Base-by-base conservation (phyloP, 1,140 invertebrate species). In the Zaprionus camerounensis region DNA sequence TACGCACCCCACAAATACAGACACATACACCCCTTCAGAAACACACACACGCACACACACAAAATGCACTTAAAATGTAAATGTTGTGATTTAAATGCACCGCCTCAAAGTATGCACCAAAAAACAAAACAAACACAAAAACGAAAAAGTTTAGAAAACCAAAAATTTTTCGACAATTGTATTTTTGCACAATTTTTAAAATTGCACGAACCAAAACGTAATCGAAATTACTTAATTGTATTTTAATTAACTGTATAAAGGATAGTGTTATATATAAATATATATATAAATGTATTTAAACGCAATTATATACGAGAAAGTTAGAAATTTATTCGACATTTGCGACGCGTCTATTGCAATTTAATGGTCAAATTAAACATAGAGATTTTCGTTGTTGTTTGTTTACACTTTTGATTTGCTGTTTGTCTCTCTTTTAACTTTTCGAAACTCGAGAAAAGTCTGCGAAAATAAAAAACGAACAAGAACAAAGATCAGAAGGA, bases 61-160 rank as follows among this genome's bases (percentile, higher is more conserved):
- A 87, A 46, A 87, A 78, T 90, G 85, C 85, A 90, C 86, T 90
- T 85, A 90, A 81, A 85, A 77, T 81, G 86, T 90, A 85, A 90
- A 85, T 90, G 85, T 90, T 90, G 85, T 90, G 85, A 90, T 90
- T 88, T 81, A 74, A 80, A 82, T 81, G 85, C 85, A 90, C 85
- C 86, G 85, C 85, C 85, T 90, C 64, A 82, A 90, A 90, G 76
- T 85, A 85, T 90, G 85, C 85, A 90, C 85, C 79, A 90, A 78
- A 12, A 51, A 67, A 41, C 46, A 20, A 20, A 51, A 65, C 31
- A 46, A 36, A 68, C 53, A 24, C 76, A 46, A 36, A 68, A 62
- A 24, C 76, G 77, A 69, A 15, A 55, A 68, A 46, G 46, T 34
- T 46, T 46, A 17, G 9, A n/a, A 26, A 53, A 65, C 51, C 51